Evolutionary conservation across 2,888 invertebrate species (phyloP).

Genomic region (Sesia apiformis): DNA sequence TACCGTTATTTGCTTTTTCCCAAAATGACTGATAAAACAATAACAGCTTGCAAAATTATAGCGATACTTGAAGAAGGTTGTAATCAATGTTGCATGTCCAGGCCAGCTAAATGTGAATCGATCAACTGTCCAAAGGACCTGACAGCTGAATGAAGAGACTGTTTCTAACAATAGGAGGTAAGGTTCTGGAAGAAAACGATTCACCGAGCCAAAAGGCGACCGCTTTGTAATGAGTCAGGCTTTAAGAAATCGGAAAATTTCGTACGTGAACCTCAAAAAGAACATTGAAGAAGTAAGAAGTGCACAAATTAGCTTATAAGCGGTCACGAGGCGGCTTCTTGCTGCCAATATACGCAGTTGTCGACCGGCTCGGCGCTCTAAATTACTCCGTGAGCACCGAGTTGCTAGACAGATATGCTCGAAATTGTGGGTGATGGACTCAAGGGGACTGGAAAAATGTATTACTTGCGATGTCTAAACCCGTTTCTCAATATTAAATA

Average conservation of each 20-base stretch:
- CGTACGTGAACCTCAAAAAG: too few species aligned
- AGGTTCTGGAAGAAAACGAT: slow-evolving; percentile 2
- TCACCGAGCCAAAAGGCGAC: not conserved
- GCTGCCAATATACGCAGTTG: slow-evolving; percentile 5
- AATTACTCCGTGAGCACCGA: slow-evolving; percentile 4
- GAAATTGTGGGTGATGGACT: too few species aligned
- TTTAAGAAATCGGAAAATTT: not conserved
- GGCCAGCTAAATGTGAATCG: slow-evolving; percentile 4
- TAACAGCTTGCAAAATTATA: slow-evolving; percentile 3
- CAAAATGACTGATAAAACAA: not conserved
- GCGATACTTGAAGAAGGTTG: slow-evolving; percentile 6
- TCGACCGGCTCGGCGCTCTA: slow-evolving; percentile 1
- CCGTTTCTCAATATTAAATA: too few species aligned
- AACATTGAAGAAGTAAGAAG: too few species aligned
- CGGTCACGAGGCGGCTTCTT: slow-evolving; percentile 1
- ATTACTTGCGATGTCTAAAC: too few species aligned
- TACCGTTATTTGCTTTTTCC: not conserved
- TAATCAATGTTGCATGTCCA: not conserved
- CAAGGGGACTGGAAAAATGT: too few species aligned
- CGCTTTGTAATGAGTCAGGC: not conserved
- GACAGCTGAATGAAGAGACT: slow-evolving; percentile 2
- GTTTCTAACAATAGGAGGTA: not conserved
- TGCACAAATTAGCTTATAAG: slow-evolving; percentile 2
- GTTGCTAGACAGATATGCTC: too few species aligned
- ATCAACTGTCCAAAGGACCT: slow-evolving; percentile 4